Percentiles rank a stretch among this genome's conserved stretches.
phyloP scores from a whole-genome alignment of 2,888 invertebrate species.

The Trachelus troglodyta region DNA sequence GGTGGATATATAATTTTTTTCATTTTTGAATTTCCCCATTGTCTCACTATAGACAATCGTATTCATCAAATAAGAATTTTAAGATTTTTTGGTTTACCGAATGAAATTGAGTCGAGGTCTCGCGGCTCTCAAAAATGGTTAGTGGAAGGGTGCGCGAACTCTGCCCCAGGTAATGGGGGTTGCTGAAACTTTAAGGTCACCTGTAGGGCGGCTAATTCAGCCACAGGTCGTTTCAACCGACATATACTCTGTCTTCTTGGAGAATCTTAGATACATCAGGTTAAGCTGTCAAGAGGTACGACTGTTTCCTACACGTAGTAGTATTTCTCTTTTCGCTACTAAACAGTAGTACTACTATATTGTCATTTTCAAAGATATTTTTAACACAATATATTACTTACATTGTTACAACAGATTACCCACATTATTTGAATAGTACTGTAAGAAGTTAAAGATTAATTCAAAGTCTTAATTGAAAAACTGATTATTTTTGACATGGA shows the following conservation, averaged over 20 bases:
- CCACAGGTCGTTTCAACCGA: conserved; percentile 15
- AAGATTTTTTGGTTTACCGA: background rate
- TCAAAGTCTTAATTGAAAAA: no score
- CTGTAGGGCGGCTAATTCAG: conserved; percentile 15
- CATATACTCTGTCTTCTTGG: background rate
- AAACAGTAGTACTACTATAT: no score
- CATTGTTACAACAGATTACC: no score
- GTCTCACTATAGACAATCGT: background rate
- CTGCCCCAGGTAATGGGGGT: conserved; percentile 24
- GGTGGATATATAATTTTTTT: background rate
- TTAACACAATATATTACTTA: no score
- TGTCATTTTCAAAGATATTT: no score
- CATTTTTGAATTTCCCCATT: background rate
- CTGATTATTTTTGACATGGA: no score
- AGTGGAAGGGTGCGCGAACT: conserved; percentile 16
- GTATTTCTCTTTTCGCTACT: no score
- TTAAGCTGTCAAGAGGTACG: background rate
- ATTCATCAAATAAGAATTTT: background rate
- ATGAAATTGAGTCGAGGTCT: background rate
- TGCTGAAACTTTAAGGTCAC: conserved; percentile 34
- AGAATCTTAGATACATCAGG: background rate
- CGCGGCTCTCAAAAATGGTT: background rate
- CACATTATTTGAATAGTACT: no score
- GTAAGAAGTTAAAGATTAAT: no score
- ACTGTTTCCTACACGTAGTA: no score